Evolutionary conservation across 2,888 invertebrate genomes (phyloP).

Genomic region (Tenthredo notha): DNA sequence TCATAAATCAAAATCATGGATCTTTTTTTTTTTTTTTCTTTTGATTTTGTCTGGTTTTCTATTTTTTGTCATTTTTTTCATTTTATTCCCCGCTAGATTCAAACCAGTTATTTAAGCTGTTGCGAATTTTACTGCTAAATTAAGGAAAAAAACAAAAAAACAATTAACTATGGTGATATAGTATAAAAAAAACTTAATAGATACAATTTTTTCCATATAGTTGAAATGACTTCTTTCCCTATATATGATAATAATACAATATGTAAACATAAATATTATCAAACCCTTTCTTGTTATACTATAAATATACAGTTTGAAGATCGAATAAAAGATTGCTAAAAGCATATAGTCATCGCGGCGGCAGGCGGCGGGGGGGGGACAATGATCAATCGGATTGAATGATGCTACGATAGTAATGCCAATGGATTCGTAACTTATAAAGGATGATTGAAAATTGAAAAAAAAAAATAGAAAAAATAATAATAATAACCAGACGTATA

Average conservation of each 20-base stretch:
- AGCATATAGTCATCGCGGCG: constrained; percentile 8
- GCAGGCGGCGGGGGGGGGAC: no score
- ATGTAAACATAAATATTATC: constrained; percentile 21
- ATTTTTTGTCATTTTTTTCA: background rate
- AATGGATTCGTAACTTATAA: background rate
- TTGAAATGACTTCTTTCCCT: no score
- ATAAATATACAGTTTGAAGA: background rate
- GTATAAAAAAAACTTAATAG: background rate
- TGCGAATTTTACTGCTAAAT: background rate
- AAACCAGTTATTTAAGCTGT: constrained; percentile 10
- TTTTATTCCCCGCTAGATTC: background rate
- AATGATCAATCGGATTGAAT: constrained; percentile 31
- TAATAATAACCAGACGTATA: no score
- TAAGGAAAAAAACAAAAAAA: background rate
- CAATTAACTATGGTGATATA: background rate
- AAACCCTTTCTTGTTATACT: background rate
- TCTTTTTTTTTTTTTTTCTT: background rate
- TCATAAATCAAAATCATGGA: background rate
- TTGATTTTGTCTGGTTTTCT: background rate
- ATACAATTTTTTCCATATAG: no score
- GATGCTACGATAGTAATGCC: background rate
- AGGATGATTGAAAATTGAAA: background rate
- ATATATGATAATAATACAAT: constrained; percentile 2
- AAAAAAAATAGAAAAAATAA: background rate
- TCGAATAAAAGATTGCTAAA: constrained; percentile 25